Conservation (phyloP, 1,140 invertebrate genomes). For the Rhyzopertha dominica region DNA sequence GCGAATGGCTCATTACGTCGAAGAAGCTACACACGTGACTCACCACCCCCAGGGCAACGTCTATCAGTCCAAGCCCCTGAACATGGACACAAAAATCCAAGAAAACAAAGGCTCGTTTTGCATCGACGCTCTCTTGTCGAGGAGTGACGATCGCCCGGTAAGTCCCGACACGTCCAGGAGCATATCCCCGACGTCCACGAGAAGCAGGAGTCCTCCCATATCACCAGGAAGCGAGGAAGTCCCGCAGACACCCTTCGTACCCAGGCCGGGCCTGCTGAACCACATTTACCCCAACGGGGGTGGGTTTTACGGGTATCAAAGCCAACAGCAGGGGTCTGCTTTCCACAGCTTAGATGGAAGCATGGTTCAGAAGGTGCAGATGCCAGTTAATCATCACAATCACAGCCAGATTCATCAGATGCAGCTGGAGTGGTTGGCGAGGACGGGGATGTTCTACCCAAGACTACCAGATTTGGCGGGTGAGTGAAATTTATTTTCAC, state of each 20-base stretch:
- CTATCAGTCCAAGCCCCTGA: conserved; percentile 30
- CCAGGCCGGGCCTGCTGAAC: conserved; percentile 38
- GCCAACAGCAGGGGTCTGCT: conserved; percentile 37
- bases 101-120: conserved; percentile 54
- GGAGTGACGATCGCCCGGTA: conserved; percentile 27
- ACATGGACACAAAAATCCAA: conserved; percentile 41
- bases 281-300: conserved; percentile 36
- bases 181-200: conserved; percentile 38
- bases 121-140: conserved; percentile 60
- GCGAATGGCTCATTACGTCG: conserved; percentile 31
- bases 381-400: conserved; percentile 32
- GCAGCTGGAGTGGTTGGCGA: conserved; percentile 78
- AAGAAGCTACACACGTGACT: conserved; percentile 13
- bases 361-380: conserved; percentile 33
- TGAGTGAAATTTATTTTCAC: too few species aligned
- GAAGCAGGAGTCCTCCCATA: conserved; percentile 44
- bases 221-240: conserved; percentile 47
- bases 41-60: conserved; percentile 19
- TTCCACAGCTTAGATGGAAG: conserved; percentile 41
- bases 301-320: conserved; percentile 36
- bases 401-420: conserved; percentile 67
- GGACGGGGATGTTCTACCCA: conserved; percentile 80
- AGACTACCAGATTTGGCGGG: conserved; percentile 66
- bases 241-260: conserved; percentile 34
- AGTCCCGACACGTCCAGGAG: conserved; percentile 37